A percentile compares a stretch with the other conserved stretches of the same genome.
Evolutionary conservation across 2,113 vertebrate genomes (phyloP).

Genomic region (Chaetorhynchus papuensis): DNA sequence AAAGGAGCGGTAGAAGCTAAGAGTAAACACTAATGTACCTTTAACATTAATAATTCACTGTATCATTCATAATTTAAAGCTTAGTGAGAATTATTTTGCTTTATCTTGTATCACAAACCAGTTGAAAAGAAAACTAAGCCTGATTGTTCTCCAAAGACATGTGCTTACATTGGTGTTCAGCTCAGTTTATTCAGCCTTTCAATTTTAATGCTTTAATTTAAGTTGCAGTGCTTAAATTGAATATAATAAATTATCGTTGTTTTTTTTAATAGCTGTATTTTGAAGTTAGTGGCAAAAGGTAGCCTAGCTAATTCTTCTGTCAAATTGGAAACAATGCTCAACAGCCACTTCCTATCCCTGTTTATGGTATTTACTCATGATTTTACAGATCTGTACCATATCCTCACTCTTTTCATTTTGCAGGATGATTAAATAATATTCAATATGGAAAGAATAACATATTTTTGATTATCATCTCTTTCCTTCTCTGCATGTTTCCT

Average conservation of each 20-base stretch:
- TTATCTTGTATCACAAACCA: neutral
- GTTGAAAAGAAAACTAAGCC: neutral
- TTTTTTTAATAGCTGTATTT: neutral
- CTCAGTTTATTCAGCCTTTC: slow-evolving; percentile 2
- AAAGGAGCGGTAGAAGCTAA: neutral
- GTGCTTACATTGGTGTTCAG: neutral
- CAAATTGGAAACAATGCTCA: neutral
- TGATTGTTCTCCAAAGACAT: neutral
- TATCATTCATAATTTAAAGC: slow-evolving; percentile 18
- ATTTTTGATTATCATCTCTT: neutral
- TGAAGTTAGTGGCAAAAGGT: neutral
- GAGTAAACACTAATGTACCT: neutral
- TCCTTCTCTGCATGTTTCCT: neutral
- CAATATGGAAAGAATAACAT: neutral
- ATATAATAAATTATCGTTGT: neutral
- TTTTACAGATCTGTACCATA: neutral
- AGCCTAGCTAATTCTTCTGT: neutral
- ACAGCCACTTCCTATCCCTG: neutral
- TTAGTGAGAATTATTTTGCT: slow-evolving; percentile 40
- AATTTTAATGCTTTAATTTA: neutral
- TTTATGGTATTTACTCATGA: neutral
- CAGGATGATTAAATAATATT: neutral
- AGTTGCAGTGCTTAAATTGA: neutral
- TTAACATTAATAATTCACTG: slow-evolving; percentile 36
- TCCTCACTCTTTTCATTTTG: neutral